Conservation (phyloP, 2,888 invertebrate genomes). For the Geophilus truncorum region DNA sequence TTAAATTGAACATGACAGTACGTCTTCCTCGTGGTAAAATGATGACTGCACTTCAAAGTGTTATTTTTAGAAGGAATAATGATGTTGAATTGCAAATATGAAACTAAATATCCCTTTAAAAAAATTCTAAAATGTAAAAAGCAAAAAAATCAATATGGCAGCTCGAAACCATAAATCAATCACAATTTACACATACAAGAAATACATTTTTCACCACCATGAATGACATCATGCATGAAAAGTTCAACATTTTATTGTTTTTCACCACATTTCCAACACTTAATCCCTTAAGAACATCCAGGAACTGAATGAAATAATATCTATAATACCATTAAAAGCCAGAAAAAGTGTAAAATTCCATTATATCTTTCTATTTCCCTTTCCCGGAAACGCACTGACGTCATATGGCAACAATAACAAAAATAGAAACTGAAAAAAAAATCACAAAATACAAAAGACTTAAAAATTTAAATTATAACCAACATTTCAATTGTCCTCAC, state of each 20-base stretch:
- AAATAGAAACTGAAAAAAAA: neutral
- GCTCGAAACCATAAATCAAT: too few relatives aligned
- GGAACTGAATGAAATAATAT: neutral
- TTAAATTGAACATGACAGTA: neutral
- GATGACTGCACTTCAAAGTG: neutral
- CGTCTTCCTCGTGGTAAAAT: constrained; percentile 48
- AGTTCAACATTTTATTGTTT: too few relatives aligned
- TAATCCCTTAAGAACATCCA: neutral
- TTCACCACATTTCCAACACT: neutral
- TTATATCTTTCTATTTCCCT: neutral
- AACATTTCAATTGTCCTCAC: neutral
- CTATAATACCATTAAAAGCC: too few relatives aligned
- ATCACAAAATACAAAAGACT: neutral
- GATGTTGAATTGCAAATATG: neutral
- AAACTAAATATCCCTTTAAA: neutral
- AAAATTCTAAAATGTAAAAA: too few relatives aligned
- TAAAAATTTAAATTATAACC: neutral
- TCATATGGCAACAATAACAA: neutral
- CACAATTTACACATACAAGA: too few relatives aligned
- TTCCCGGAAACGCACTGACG: neutral
- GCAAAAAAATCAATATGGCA: too few relatives aligned
- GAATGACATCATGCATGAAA: too few relatives aligned
- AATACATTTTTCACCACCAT: too few relatives aligned
- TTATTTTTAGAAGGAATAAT: neutral
- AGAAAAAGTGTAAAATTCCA: neutral